Conservation (phyloP, 2,113 vertebrate genomes). For the Oryzias javanicus region DNA sequence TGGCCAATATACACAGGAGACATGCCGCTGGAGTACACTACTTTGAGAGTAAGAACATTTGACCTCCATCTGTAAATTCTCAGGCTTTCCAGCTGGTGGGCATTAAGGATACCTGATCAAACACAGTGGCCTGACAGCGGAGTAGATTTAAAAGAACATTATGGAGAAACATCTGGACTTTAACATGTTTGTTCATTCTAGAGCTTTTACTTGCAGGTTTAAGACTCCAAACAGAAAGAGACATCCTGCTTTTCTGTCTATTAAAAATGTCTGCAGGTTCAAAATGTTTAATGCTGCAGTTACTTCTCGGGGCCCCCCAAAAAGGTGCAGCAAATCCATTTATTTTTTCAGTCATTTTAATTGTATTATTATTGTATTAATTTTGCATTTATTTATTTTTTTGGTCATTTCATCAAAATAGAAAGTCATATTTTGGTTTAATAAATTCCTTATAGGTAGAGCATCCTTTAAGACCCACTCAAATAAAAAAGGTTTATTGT, state of each 20-base stretch:
- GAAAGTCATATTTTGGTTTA: no score
- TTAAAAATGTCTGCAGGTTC: no score
- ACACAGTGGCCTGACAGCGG: not conserved
- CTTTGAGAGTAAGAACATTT: constrained; percentile 40
- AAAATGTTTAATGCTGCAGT: no score
- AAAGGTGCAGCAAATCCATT: no score
- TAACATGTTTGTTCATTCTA: not conserved
- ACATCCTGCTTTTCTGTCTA: no score
- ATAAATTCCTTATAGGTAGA: no score
- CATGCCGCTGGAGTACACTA: constrained; percentile 12
- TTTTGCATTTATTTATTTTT: no score
- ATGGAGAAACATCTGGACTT: not conserved
- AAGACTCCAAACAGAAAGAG: no score
- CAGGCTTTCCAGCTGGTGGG: constrained; percentile 39
- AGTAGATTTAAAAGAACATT: constrained; percentile 1
- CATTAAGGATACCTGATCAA: constrained; percentile 10
- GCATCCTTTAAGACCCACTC: no score
- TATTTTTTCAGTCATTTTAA: not conserved
- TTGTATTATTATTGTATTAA: not conserved
- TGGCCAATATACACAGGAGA: constrained; percentile 29
- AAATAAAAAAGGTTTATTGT: no score
- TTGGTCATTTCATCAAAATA: not conserved
- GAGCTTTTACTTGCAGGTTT: no score
- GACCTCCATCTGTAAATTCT: constrained; percentile 37
- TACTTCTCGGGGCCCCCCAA: no score